Conservation (phyloP, 1,140 invertebrate species). For the Alviniconcha marisindica region DNA sequence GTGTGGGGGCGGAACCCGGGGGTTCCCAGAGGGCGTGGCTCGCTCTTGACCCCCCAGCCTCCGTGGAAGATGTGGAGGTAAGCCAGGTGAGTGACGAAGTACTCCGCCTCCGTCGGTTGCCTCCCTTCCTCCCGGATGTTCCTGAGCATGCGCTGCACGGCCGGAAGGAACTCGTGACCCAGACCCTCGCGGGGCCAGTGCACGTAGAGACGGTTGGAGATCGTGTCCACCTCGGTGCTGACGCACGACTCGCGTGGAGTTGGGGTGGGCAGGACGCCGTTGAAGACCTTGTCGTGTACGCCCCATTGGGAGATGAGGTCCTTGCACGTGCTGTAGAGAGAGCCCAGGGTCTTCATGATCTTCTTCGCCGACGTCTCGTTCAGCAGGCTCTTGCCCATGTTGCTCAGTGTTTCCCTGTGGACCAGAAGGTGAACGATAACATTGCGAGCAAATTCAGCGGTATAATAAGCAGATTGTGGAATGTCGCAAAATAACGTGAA, state of each 20-base stretch:
- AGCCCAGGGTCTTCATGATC: slow-evolving; percentile 42
- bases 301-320: slow-evolving; percentile 48
- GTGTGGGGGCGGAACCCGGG: slow-evolving; percentile 59
- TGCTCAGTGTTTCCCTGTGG: slow-evolving; percentile 29
- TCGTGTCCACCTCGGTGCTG: slow-evolving; percentile 41
- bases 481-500: too few species aligned
- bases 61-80: slow-evolving; percentile 54
- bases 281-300: slow-evolving; percentile 46
- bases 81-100: slow-evolving; percentile 55
- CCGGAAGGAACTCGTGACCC: slow-evolving; percentile 40
- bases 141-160: slow-evolving; percentile 47
- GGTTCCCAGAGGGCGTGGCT: slow-evolving; percentile 48
- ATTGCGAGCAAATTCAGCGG: too few species aligned
- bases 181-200: slow-evolving; percentile 53
- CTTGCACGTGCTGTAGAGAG: slow-evolving; percentile 36
- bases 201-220: slow-evolving; percentile 44
- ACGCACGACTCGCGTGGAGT: slow-evolving; percentile 1
- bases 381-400: slow-evolving; percentile 39
- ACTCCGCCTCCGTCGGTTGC: slow-evolving; percentile 57
- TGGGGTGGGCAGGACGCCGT: slow-evolving; percentile 50
- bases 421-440: too few species aligned
- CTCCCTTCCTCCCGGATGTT: slow-evolving; percentile 49
- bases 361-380: slow-evolving; percentile 34
- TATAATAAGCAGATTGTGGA: too few species aligned
- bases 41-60: slow-evolving; percentile 35